phyloP scores from a whole-genome alignment of 1,140 invertebrate genomes.

The Kradibia gibbosae region DNA sequence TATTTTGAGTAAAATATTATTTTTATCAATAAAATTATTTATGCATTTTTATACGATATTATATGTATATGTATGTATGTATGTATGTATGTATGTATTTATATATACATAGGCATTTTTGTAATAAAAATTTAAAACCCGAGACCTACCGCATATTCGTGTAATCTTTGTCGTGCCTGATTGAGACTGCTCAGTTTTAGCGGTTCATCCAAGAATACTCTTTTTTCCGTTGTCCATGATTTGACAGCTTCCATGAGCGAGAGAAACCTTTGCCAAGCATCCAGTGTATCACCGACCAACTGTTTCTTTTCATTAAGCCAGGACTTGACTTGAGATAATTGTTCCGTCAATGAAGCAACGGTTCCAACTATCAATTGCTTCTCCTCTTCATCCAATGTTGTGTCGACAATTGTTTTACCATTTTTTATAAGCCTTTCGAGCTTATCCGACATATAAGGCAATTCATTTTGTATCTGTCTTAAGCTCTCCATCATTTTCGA shows the following conservation, averaged over 20 bases:
- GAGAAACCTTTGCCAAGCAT: constrained; percentile 90
- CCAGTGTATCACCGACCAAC: constrained; percentile 88
- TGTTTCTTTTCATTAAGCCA: constrained; percentile 88
- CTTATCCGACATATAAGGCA: constrained; percentile 81
- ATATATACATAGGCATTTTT: constrained; percentile 15
- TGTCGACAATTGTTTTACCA: constrained; percentile 84
- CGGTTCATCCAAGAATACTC: constrained; percentile 83
- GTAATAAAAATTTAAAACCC: neutral
- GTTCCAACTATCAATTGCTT: constrained; percentile 83
- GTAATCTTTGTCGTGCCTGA: constrained; percentile 86
- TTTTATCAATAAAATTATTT: neutral
- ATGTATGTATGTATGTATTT: too few species aligned
- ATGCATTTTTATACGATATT: too few species aligned
- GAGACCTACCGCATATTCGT: constrained; percentile 85
- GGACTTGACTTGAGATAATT: constrained; percentile 82
- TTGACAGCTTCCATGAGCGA: constrained; percentile 86
- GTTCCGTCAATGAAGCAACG: constrained; percentile 82
- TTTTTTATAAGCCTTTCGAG: constrained; percentile 85
- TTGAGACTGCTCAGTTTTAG: constrained; percentile 84
- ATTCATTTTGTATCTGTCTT: constrained; percentile 83
- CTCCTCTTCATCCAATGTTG: constrained; percentile 84
- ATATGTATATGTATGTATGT: too few species aligned
- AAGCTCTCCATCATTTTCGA: constrained; percentile 83
- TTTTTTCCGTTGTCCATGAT: constrained; percentile 88
- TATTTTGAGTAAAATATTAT: neutral